These are phyloP conservation scores for Micromys minutus DNA, from an alignment of 2,113 vertebrate species.

Conservation along the genomic window DNA sequence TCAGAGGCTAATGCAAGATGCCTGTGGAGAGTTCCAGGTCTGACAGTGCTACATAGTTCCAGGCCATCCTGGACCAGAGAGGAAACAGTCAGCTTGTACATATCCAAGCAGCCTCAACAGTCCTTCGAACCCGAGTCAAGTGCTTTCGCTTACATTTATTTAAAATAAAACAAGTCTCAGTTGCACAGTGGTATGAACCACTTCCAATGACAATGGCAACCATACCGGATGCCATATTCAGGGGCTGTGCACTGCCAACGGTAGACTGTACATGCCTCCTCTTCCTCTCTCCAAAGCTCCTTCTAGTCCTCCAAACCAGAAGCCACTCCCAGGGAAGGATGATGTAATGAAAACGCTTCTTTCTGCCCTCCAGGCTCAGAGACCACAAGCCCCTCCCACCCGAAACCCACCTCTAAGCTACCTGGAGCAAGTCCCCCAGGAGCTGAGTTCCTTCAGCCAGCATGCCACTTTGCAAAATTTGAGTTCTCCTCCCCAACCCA, in stretches of 20 bases:
- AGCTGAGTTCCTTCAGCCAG: background rate
- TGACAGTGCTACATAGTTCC: background rate
- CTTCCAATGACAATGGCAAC: background rate
- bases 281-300: background rate
- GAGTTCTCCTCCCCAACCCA: background rate
- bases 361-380: background rate
- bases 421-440: background rate
- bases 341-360: too few relatives aligned
- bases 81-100: too few relatives aligned
- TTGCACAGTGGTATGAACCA: background rate
- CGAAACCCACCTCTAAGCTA: background rate
- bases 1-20: background rate
- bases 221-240: fast-evolving
- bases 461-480: background rate
- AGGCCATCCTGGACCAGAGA: background rate
- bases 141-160: background rate
- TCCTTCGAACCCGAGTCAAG: background rate
- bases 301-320: background rate
- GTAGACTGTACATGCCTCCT: background rate
- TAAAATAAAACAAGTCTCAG: background rate
- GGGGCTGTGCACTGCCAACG: background rate
- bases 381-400: background rate
- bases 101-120: background rate
- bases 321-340: background rate
- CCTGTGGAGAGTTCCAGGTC: background rate